phyloP scores from a whole-genome alignment of 1,140 invertebrate species.

The Danaus plexippus region DNA sequence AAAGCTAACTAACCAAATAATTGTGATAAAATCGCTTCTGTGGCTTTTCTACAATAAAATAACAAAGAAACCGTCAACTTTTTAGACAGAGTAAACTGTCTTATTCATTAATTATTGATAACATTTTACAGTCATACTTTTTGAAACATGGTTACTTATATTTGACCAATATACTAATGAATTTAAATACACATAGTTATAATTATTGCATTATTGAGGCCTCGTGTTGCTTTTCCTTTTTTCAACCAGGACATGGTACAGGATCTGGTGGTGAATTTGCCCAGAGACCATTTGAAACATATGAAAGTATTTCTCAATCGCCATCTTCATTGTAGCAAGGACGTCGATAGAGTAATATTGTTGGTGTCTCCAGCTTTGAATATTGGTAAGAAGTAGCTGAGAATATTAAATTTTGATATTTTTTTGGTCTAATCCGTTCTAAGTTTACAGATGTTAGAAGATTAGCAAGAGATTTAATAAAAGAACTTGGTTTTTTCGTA shows the following conservation, averaged over 20 bases:
- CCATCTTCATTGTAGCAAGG: constrained; percentile 31
- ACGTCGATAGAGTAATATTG: constrained; percentile 45
- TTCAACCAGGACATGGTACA: constrained; percentile 43
- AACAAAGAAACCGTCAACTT: too few species aligned
- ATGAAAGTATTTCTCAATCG: constrained; percentile 50
- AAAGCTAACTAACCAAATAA: too few species aligned
- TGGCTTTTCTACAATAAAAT: too few species aligned
- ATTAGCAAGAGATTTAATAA: constrained; percentile 46
- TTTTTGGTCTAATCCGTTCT: constrained; percentile 2
- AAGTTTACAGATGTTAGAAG: constrained; percentile 33
- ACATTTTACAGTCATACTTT: too few species aligned
- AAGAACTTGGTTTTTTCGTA: constrained; percentile 47
- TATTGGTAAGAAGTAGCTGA: constrained; percentile 32
- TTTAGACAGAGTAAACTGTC: too few species aligned
- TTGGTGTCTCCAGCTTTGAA: constrained; percentile 46
- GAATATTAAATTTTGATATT: constrained; percentile 1
- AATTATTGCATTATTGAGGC: too few species aligned
- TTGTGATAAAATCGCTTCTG: too few species aligned
- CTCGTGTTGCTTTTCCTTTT: too few species aligned
- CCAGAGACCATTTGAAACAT: constrained; percentile 57
- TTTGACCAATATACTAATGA: constrained; percentile 2
- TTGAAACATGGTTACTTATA: too few species aligned
- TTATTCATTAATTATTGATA: too few species aligned
- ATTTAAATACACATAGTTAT: background rate
- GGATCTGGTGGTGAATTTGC: constrained; percentile 48